Percentiles rank a stretch among this genome's conserved stretches.
phyloP scores from a whole-genome alignment of 2,888 invertebrate genomes.

The Taenaris catops region DNA sequence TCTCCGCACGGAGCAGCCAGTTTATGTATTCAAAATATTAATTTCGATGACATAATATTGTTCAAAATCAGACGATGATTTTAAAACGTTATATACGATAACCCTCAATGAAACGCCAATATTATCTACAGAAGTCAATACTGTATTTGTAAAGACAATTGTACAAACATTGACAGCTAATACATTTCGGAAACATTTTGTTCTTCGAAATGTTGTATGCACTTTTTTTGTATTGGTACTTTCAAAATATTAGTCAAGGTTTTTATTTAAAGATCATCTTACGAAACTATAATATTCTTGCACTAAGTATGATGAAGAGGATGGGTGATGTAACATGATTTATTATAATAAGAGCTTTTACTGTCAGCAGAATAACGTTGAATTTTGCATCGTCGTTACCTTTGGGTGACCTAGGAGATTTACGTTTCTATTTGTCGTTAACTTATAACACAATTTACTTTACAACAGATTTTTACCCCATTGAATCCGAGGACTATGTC shows the following conservation, averaged over 20 bases:
- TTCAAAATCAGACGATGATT: too few relatives aligned
- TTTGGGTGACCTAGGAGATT: background rate
- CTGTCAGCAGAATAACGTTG: background rate
- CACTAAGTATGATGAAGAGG: background rate
- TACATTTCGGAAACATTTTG: background rate
- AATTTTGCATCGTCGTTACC: background rate
- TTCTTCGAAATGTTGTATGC: background rate
- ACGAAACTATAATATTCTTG: slow-evolving; percentile 1
- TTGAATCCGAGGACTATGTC: background rate
- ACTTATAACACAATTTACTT: slow-evolving; percentile 1
- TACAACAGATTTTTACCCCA: background rate
- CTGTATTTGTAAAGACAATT: too few relatives aligned
- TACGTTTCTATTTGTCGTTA: background rate
- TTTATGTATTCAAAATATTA: too few relatives aligned
- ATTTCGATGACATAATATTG: too few relatives aligned
- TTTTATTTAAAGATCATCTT: slow-evolving; percentile 1
- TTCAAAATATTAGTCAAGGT: slow-evolving; percentile 6
- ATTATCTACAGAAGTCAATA: too few relatives aligned
- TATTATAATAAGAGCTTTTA: background rate
- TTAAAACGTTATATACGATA: too few relatives aligned
- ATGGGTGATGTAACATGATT: background rate
- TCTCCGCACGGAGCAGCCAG: too few relatives aligned
- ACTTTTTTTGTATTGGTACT: slow-evolving; percentile 1
- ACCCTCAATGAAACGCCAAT: too few relatives aligned
- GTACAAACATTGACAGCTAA: too few relatives aligned